Base-by-base conservation (phyloP, 2,113 vertebrate species). In the Catharus minimus region DNA sequence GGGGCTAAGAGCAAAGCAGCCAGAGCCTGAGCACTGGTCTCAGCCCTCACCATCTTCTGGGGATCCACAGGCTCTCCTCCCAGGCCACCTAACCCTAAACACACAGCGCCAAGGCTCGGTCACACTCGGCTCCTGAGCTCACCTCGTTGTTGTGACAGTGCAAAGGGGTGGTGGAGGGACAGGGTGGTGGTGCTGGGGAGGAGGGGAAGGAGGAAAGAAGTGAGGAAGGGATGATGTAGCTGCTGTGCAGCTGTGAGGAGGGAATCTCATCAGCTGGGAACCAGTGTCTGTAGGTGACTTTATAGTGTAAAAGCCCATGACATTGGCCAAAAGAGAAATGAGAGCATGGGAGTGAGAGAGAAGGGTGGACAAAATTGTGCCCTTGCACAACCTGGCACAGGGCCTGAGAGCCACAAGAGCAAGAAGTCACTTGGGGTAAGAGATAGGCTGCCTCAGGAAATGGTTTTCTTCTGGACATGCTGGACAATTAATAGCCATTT, bases 91-190 rank as follows among this genome's bases (percentile, higher is more conserved):
- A n/a, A 52, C 66, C 47, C 68, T 53, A 84, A 56, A 18, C 32
- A 64, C 1, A 4, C 3, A 38, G 75, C 15, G 8, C 22, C 21
- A 26, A 79, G 47, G 30, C 43, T 69, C 0, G 0, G 39, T 46
- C 49, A 56, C 28, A 3, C 15, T 46, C 0, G 0, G 62, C 55
- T 76, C 44, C 49, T 49, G 72, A 86, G 75, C 46, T 89, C 15
- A 3, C 46, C 68, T 62, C 0, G 1, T 10, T 65, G 33, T 32
- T 1, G 5, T 72, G 68, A 39, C 60, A 4, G 3, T 23, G 62
- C 13, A 44, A 38, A 73, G 38, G 76, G 21, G 27, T 55, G 57
- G 32, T 52, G 82, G 79, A 89, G 71, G 77, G 67, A 39, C 15
- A 57, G 39, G 26, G 32, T 26, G 44, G 26, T 41, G 26, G 26